phyloP scores from a whole-genome alignment of 2,888 invertebrate species.

The Pantelozetes paolii region DNA sequence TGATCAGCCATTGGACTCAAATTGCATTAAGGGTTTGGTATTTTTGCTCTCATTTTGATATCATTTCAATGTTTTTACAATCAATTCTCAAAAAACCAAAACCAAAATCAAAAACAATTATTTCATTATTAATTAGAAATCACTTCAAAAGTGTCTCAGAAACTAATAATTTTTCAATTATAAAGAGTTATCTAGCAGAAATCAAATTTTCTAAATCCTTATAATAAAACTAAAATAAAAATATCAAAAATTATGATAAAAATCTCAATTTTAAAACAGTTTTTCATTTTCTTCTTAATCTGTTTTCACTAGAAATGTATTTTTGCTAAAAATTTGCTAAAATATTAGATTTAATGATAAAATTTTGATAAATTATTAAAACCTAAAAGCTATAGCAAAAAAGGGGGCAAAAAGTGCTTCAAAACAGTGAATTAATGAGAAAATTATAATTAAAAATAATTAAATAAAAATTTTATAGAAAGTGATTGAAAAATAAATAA shows the following conservation, averaged over 20 bases:
- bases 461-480: not conserved
- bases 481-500: slow-evolving; percentile 4
- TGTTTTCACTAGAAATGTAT: not conserved
- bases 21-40: no score
- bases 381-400: not conserved
- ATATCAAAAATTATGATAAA: slow-evolving; percentile 2
- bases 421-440: not conserved
- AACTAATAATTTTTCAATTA: slow-evolving; percentile 8
- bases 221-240: not conserved
- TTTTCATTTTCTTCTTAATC: not conserved
- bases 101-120: not conserved
- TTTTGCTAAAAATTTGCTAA: not conserved
- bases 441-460: not conserved
- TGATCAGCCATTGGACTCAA: no score
- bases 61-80: not conserved
- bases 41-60: no score
- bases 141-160: not conserved
- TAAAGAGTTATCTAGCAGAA: not conserved
- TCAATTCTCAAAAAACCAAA: not conserved
- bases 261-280: no score
- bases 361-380: not conserved
- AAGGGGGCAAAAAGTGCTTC: not conserved
- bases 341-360: not conserved
- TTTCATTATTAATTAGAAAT: not conserved
- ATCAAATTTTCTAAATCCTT: slow-evolving; percentile 9